These are phyloP conservation scores for Cephalopholis sonnerati DNA, from an alignment of 2,113 vertebrate species.

Conservation along the genomic window DNA sequence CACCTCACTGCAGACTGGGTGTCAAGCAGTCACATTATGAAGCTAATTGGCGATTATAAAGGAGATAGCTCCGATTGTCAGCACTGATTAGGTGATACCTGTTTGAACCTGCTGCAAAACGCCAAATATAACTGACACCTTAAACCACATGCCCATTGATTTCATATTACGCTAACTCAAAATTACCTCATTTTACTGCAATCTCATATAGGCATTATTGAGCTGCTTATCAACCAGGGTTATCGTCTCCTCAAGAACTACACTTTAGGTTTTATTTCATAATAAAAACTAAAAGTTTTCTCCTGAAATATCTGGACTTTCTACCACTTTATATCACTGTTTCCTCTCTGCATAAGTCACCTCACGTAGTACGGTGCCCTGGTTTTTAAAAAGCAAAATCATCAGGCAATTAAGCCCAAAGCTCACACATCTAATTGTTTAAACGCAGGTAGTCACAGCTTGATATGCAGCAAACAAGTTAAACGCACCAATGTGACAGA, in stretches of 20 bases:
- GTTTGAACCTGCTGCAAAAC: not conserved
- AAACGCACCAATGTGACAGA: not conserved
- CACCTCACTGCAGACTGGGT: not conserved
- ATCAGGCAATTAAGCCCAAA: slow-evolving; percentile 2
- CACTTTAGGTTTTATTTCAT: not conserved
- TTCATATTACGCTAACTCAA: not conserved
- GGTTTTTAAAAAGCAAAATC: not conserved
- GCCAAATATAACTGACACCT: not conserved
- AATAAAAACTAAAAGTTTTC: no score
- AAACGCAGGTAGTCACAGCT: not conserved
- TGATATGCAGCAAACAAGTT: not conserved
- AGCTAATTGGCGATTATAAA: not conserved
- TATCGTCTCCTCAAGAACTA: not conserved
- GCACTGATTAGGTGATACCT: not conserved
- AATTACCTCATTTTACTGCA: not conserved
- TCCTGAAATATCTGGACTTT: not conserved
- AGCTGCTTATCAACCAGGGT: not conserved
- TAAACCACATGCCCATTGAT: not conserved
- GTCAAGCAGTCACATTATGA: not conserved
- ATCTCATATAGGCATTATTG: not conserved
- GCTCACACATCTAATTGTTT: not conserved
- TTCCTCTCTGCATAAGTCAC: not conserved
- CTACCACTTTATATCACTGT: not conserved
- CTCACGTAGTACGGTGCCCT: not conserved
- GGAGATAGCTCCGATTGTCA: not conserved